Evolutionary conservation across 2,113 vertebrate species (phyloP).

Genomic region (Synchiropus splendidus): DNA sequence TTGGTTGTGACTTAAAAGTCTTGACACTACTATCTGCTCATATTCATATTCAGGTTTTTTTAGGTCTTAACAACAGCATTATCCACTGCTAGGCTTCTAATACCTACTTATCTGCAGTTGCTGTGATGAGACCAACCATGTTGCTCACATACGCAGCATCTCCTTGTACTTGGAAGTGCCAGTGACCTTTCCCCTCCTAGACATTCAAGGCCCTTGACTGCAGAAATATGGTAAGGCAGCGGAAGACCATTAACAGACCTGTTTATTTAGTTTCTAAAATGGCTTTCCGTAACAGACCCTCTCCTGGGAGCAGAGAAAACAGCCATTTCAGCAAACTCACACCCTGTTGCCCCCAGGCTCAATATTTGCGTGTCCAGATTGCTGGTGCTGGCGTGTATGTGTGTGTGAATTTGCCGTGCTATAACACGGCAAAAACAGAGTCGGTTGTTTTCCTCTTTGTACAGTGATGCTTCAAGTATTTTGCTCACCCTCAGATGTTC

Average conservation of each 20-base stretch:
- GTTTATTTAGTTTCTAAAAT: slow-evolving; percentile 57
- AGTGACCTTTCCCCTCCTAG: slow-evolving; percentile 26
- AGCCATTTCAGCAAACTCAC: slow-evolving; percentile 45
- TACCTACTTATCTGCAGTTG: too few relatives aligned
- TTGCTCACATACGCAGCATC: neutral
- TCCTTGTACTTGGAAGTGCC: slow-evolving; percentile 14
- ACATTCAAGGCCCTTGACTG: slow-evolving; percentile 19
- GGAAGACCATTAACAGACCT: slow-evolving; percentile 46
- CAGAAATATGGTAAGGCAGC: slow-evolving; percentile 24
- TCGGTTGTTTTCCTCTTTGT: too few relatives aligned
- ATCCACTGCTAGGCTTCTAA: too few relatives aligned
- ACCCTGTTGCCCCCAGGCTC: slow-evolving; percentile 16
- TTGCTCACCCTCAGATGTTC: too few relatives aligned
- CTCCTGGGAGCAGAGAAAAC: slow-evolving; percentile 38
- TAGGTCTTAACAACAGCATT: too few relatives aligned
- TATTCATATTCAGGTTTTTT: too few relatives aligned
- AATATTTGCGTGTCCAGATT: slow-evolving; percentile 12
- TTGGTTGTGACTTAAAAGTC: too few relatives aligned
- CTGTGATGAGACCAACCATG: too few relatives aligned
- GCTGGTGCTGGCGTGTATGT: slow-evolving; percentile 7
- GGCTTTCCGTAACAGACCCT: slow-evolving; percentile 31
- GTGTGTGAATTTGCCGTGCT: neutral
- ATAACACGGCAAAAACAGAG: too few relatives aligned
- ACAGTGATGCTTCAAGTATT: too few relatives aligned
- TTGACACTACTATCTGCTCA: too few relatives aligned